Base-by-base conservation (phyloP, 2,113 vertebrate species). In the Xenus cinereus region DNA sequence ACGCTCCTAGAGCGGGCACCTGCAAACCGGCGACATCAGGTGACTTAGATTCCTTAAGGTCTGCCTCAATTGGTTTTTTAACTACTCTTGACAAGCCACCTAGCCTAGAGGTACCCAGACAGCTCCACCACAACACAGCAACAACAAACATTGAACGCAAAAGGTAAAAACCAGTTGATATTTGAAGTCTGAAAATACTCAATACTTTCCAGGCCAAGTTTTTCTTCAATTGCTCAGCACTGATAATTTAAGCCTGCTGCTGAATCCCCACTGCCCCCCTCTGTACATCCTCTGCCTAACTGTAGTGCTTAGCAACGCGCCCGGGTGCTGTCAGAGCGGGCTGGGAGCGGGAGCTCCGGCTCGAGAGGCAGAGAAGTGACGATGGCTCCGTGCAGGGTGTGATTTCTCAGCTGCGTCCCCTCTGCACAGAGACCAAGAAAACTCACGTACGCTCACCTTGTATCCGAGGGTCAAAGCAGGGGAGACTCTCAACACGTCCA, bases 261-360 rank as follows among this genome's bases (percentile, higher is more conserved):
- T 96, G 96, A 96, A 94, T 94, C 95, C 95, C 71, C 94, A 94
- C 93, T 96, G 96, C 96, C 95, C 96, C 88, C 85, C 95, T 95
- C 94, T 82, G 96, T 96, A 95, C 94, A 7, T 3, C 78, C 18
- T 13, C 14, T 26, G 95, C 90, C 63, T 93, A 90, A 95, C 59
- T 84, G 24, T 79, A 67, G 39, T 90, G 68, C 60, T 87, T 81
- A 63, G 90, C 90, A 89, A 59, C 84, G 24, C 48, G 51, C 27
- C 73, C 19, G 28, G 12, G 67, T 28, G 12, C 41, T 51, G 72
- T 1, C 26, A 19, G 50, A 33, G 33, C 23, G 37, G 87, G 71
- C 66, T 18, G 71, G 37, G 51, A 83, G 89, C 39, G 37, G 4
- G 1, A 18, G 51, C 73, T 33, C 45, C 18, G 79, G 73, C 69